A percentile compares a stretch with the other conserved stretches of the same genome.
Conservation (phyloP, 2,888 invertebrate genomes). For the Drosophila basisetae region DNA sequence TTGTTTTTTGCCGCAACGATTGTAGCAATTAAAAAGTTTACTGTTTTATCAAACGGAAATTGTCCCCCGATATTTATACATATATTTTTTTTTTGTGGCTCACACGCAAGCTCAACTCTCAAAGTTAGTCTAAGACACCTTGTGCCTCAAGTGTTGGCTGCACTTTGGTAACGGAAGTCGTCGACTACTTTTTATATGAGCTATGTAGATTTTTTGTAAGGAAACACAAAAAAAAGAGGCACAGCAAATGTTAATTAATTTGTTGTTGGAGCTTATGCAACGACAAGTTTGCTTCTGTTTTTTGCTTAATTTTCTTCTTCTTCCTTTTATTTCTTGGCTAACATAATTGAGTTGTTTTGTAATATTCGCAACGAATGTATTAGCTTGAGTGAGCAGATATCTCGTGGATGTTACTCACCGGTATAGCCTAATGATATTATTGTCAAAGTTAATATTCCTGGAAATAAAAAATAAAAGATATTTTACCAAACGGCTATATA, state of each 20-base stretch:
- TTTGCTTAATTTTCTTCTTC: not conserved
- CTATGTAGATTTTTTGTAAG: constrained; percentile 28
- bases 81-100: constrained; percentile 11
- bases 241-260: constrained; percentile 46
- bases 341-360: constrained; percentile 32
- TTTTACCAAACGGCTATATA: not conserved
- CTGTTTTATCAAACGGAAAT: constrained; percentile 54
- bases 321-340: not conserved
- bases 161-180: constrained; percentile 65
- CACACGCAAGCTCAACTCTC: constrained; percentile 4
- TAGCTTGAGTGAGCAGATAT: constrained; percentile 13
- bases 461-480: constrained; percentile 5
- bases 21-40: constrained; percentile 50
- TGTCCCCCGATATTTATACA: constrained; percentile 27
- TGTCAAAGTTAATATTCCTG: constrained; percentile 55
- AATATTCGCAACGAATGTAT: constrained; percentile 24
- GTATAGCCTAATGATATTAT: constrained; percentile 49
- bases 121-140: constrained; percentile 41
- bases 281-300: constrained; percentile 40
- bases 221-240: constrained; percentile 22
- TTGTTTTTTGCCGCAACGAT: constrained; percentile 21
- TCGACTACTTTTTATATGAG: constrained; percentile 59
- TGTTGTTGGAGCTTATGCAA: constrained; percentile 53
- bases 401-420: constrained; percentile 41
- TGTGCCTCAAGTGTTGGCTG: constrained; percentile 44